A percentile compares a stretch with the other conserved stretches of the same genome.
These are phyloP conservation scores for Trypoxylus dichotomus DNA, from an alignment of 1,140 invertebrate species.

Conservation along the genomic window DNA sequence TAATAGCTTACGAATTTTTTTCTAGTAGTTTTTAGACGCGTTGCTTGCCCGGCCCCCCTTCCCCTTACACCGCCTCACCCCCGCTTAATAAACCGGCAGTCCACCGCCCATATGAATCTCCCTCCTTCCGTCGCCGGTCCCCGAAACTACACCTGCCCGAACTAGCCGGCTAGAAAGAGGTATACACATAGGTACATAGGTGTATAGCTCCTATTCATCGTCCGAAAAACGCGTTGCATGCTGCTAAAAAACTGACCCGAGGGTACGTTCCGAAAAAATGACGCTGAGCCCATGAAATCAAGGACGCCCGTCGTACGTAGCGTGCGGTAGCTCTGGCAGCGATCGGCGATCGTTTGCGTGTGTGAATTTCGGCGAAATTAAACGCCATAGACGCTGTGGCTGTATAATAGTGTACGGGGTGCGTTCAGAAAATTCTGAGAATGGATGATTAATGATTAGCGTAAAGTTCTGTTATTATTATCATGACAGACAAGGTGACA, in stretches of 20 bases:
- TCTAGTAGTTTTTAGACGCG: background rate
- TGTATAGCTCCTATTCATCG: background rate
- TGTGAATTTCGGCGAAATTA: background rate
- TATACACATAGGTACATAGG: background rate
- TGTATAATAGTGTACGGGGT: too few relatives aligned
- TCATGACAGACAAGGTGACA: too few relatives aligned
- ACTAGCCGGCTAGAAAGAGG: background rate
- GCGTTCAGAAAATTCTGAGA: too few relatives aligned
- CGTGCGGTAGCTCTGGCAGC: background rate
- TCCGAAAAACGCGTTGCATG: background rate
- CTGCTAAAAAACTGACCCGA: background rate
- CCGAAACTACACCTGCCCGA: background rate
- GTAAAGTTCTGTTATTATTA: too few relatives aligned
- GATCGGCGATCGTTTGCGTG: background rate
- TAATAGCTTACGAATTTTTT: slow-evolving; percentile 19
- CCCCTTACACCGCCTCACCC: background rate
- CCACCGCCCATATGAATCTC: background rate
- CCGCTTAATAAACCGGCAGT: background rate
- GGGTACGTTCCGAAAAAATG: background rate
- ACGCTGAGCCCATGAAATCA: background rate
- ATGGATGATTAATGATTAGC: too few relatives aligned
- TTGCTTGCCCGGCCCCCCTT: background rate
- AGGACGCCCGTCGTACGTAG: background rate
- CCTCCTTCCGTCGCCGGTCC: background rate
- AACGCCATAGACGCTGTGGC: too few relatives aligned